phyloP scores from a whole-genome alignment of 2,113 vertebrate species.

The Marmota monax region DNA sequence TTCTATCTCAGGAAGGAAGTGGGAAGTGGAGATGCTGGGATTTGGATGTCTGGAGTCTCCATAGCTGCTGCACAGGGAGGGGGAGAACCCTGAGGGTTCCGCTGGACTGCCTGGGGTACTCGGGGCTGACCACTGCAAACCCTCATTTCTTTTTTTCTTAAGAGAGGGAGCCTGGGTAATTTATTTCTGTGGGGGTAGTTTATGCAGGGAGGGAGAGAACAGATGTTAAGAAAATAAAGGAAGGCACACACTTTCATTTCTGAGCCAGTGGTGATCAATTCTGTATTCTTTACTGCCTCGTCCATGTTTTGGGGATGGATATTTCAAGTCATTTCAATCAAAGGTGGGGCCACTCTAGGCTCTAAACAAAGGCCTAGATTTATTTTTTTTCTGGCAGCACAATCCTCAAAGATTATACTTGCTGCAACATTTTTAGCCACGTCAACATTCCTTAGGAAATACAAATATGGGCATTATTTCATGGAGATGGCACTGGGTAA shows the following conservation, averaged over 20 bases:
- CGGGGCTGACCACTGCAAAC: neutral
- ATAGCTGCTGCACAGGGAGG: accelerated
- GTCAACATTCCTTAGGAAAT: conserved; percentile 88
- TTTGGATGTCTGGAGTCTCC: accelerated
- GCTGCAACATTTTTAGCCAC: conserved; percentile 88
- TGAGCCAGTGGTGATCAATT: conserved; percentile 83
- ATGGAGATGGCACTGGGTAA: conserved; percentile 88
- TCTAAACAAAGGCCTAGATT: conserved; percentile 87
- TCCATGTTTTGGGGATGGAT: conserved; percentile 82
- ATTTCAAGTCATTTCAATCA: conserved; percentile 88
- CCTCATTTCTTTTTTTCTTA: neutral
- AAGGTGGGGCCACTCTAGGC: conserved; percentile 83
- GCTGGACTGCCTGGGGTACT: no score
- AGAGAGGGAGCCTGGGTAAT: conserved; percentile 2
- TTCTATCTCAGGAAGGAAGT: neutral
- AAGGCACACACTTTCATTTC: conserved; percentile 80
- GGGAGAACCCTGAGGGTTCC: no score
- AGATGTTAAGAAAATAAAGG: conserved; percentile 85
- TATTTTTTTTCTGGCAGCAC: conserved; percentile 86
- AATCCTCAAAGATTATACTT: conserved; percentile 88
- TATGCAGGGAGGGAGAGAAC: conserved; percentile 75
- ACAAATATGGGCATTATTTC: conserved; percentile 89
- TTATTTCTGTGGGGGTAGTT: conserved; percentile 73
- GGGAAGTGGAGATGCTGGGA: neutral
- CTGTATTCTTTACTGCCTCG: conserved; percentile 80